phyloP scores from a whole-genome alignment of 2,113 vertebrate species.

The Nothoprocta pentlandii region DNA sequence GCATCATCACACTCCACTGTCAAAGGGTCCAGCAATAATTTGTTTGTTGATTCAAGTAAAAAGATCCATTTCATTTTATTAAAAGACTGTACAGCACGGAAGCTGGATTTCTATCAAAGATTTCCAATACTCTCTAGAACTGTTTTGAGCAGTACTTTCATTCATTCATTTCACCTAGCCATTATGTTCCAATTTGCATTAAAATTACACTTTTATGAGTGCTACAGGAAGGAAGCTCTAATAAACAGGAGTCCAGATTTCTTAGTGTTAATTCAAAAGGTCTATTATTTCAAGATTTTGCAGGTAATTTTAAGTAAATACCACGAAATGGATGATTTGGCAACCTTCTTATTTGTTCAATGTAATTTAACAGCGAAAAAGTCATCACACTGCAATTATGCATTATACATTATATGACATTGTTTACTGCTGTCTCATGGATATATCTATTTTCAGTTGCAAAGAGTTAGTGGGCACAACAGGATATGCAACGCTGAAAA shows the following conservation, averaged over 20 bases:
- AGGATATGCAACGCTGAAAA: neutral
- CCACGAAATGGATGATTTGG: neutral
- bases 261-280: neutral
- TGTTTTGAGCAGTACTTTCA: constrained; percentile 4
- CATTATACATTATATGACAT: neutral
- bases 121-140: neutral
- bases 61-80: neutral
- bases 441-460: neutral
- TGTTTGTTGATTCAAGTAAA: neutral
- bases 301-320: neutral
- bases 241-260: neutral
- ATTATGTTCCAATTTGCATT: neutral
- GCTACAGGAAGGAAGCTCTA: neutral
- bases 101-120: neutral
- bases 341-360: neutral
- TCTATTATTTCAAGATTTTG: neutral
- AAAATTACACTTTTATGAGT: neutral
- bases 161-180: neutral
- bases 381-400: neutral
- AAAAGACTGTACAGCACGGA: neutral
- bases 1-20: neutral
- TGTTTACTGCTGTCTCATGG: neutral
- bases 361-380: neutral
- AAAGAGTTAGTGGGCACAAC: fast-evolving
- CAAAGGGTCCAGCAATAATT: neutral